A percentile compares a stretch with the other conserved stretches of the same genome.
phyloP scores from a whole-genome alignment of 2,113 vertebrate genomes.

The Mormyrus lacerda region DNA sequence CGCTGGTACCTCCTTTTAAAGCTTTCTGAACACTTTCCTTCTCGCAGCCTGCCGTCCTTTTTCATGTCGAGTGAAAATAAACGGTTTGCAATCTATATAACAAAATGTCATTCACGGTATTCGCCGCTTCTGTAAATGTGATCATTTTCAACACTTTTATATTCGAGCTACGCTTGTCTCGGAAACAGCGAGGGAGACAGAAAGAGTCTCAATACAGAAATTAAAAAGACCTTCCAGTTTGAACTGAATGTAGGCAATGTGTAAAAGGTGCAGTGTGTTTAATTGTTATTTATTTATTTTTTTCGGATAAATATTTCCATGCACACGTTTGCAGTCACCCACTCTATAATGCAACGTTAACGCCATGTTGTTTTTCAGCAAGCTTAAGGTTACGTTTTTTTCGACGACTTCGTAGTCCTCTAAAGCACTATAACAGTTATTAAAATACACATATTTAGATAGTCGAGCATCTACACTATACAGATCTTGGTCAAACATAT shows the following conservation, averaged over 20 bases:
- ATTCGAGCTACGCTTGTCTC: not conserved
- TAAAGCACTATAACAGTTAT: slow-evolving; percentile 48
- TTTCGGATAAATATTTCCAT: slow-evolving; percentile 61
- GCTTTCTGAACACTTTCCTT: slow-evolving; percentile 1
- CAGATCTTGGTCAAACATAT: not conserved
- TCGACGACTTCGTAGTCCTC: slow-evolving; percentile 49
- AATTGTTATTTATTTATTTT: slow-evolving; percentile 54
- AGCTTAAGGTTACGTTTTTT: slow-evolving; percentile 34
- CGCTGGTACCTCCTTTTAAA: slow-evolving; percentile 10
- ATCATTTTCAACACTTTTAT: slow-evolving; percentile 14
- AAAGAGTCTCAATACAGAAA: not conserved
- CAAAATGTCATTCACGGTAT: not conserved
- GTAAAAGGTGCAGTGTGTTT: slow-evolving; percentile 31
- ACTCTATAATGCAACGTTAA: slow-evolving; percentile 49
- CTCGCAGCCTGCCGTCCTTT: not conserved
- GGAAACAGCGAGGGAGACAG: slow-evolving; percentile 19
- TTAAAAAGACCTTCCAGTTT: not conserved
- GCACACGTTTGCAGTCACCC: slow-evolving; percentile 70
- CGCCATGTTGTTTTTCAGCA: slow-evolving; percentile 79
- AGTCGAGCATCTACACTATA: slow-evolving; percentile 35
- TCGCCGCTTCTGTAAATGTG: not conserved
- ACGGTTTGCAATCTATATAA: not conserved
- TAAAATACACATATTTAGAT: slow-evolving; percentile 30
- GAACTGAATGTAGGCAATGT: not conserved
- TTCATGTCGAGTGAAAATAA: slow-evolving; percentile 8